Base-by-base conservation (phyloP, 2,113 vertebrate genomes). In the Columbina picui region DNA sequence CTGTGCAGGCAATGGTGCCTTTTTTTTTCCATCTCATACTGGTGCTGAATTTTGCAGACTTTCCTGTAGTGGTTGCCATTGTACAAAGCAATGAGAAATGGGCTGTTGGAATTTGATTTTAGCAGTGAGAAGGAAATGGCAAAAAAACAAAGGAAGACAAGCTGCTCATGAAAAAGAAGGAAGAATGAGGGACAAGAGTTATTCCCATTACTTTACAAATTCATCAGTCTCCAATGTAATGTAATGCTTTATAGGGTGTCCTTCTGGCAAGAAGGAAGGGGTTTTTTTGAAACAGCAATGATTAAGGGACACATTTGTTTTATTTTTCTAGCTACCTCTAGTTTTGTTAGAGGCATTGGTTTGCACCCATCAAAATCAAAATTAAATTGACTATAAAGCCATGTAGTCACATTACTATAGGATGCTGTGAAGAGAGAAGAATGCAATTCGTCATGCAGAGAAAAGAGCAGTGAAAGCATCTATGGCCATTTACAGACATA, bases 41-140 rank as follows among this genome's bases (percentile, higher is more conserved):
- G 20, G 4, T 78, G 47, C n/a, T 39, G 64, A 69, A 43, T 87
- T 55, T 50, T 71, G 39, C 30, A 43, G 43, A 23, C 29, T 49
- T 61, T 80, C 68, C 47, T 91, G n/a, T 59, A 59, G 47, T 68
- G 39, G 11, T 64, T 78, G 25, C n/a, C n/a, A 14, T 21, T 79
- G 36, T 60, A 39, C 14, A 45, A 49, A 69, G 32, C 13, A 17
- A 23, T 84, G 50, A 94, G 59, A 53, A 95, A 78, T 56, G 20
- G n/a, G 41, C 56, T 93, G 17, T 86, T 89, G 53, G 60, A 71
- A 71, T 93, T 90, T 89, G 34, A 50, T 77, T 3, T 71, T 87
- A 82, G 34, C 39, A 88, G 53, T 80, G 81, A 73, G 45, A 78
- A 83, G 90, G 50, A 61, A 59, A 36, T 14, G 49, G 23, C 4